A percentile compares a stretch with the other conserved stretches of the same genome.
These are phyloP conservation scores for Idris sp. DNA, from an alignment of 1,140 invertebrate species.

Conservation along the genomic window DNA sequence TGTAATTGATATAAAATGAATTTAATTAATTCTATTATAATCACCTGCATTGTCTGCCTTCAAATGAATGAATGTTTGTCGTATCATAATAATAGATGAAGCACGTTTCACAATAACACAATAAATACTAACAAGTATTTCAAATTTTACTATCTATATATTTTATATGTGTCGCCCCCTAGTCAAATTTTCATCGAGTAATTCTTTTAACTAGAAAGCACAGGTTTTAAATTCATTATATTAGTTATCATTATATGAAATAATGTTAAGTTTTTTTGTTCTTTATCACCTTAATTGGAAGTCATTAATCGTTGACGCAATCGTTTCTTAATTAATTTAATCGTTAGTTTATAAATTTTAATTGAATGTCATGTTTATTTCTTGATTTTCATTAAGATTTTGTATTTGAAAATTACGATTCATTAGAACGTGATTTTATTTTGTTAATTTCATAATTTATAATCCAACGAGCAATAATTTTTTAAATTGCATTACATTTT, in stretches of 20 bases:
- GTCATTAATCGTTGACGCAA: slow-evolving; percentile 15
- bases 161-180: slow-evolving; percentile 27
- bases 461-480: too few relatives aligned
- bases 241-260: slow-evolving; percentile 23
- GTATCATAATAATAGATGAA: too few relatives aligned
- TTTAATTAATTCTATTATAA: too few relatives aligned
- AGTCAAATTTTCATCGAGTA: neutral
- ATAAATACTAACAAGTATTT: slow-evolving; percentile 32
- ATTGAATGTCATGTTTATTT: slow-evolving; percentile 20
- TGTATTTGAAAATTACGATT: neutral
- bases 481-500: too few relatives aligned
- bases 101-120: slow-evolving; percentile 31
- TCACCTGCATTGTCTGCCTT: too few relatives aligned
- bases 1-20: too few relatives aligned
- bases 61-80: too few relatives aligned
- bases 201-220: slow-evolving; percentile 34
- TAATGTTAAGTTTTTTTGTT: slow-evolving; percentile 22
- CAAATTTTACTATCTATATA: slow-evolving; percentile 40
- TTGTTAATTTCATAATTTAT: neutral
- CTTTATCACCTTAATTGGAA: slow-evolving; percentile 3
- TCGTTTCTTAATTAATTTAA: slow-evolving; percentile 32
- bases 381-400: slow-evolving; percentile 2
- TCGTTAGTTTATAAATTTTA: slow-evolving; percentile 12
- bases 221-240: slow-evolving; percentile 18
- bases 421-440: neutral